Conservation (phyloP, 2,113 vertebrate genomes). For the Oreochromis niloticus region DNA sequence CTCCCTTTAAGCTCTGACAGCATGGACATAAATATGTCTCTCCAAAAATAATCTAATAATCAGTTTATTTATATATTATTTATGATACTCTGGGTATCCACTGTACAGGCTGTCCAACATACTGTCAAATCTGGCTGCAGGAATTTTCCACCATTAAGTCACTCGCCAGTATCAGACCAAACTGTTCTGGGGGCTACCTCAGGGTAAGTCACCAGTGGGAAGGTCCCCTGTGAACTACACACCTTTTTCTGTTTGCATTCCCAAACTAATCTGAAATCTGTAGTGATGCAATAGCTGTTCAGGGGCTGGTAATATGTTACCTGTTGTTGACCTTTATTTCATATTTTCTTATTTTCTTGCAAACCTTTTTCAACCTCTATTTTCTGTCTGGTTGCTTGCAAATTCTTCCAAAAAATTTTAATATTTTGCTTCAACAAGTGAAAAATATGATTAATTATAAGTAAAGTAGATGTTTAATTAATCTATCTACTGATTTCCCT, state of each 20-base stretch:
- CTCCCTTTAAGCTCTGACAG: accelerated
- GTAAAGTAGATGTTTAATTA: not conserved
- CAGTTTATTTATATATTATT: not conserved
- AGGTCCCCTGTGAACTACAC: not conserved
- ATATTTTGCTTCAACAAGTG: not conserved
- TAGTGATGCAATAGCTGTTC: not conserved
- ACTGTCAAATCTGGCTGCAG: not conserved
- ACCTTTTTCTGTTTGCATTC: not conserved
- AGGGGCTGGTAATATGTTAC: not conserved
- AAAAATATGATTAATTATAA: not conserved
- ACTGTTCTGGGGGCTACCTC: not conserved
- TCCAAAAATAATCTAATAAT: not conserved
- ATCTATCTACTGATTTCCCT: not conserved
- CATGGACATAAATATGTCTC: accelerated
- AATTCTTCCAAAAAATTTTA: not conserved
- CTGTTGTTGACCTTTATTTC: accelerated
- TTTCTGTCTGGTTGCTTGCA: not conserved
- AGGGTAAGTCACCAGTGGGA: not conserved
- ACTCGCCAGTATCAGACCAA: not conserved
- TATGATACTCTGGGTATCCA: not conserved
- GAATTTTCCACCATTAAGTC: not conserved
- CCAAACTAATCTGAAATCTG: not conserved
- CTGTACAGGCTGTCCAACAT: not conserved
- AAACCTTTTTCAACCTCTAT: not conserved
- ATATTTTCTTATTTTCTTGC: not conserved